A percentile compares a stretch with the other conserved stretches of the same genome.
These are phyloP conservation scores for Macquaria australasica DNA, from an alignment of 2,113 vertebrate species.

Conservation along the genomic window DNA sequence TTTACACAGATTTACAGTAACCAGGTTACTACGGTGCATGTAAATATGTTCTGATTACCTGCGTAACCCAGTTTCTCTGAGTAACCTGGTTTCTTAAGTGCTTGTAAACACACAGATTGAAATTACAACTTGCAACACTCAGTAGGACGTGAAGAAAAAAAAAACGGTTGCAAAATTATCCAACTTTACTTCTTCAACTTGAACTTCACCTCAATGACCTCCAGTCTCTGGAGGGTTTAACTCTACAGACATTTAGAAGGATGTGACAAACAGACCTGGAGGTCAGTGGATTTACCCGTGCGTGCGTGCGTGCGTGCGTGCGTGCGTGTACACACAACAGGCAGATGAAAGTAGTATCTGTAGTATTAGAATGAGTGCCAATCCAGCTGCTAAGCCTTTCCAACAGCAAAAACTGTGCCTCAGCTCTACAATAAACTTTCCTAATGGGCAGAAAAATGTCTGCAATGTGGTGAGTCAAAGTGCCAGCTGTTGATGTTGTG, in stretches of 20 bases:
- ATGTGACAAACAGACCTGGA: neutral
- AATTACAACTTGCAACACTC: neutral
- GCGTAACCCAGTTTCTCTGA: too few relatives aligned
- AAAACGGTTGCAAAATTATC: neutral
- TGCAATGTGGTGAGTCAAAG: constrained; percentile 53
- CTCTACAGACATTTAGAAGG: neutral
- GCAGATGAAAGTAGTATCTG: constrained; percentile 2
- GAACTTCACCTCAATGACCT: neutral
- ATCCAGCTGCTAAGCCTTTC: neutral
- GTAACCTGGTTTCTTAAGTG: too few relatives aligned
- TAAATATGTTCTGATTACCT: too few relatives aligned
- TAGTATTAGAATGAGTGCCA: neutral
- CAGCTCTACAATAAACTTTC: constrained; percentile 35
- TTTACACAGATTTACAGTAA: too few relatives aligned
- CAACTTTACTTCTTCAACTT: neutral
- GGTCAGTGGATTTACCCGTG: neutral
- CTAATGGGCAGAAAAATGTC: constrained; percentile 63
- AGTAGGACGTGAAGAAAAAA: too few relatives aligned
- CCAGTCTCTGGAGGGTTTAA: too few relatives aligned
- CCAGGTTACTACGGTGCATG: too few relatives aligned
- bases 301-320: too few relatives aligned
- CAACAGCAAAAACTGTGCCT: neutral
- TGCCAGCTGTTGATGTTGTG: constrained; percentile 36
- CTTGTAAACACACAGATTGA: too few relatives aligned
- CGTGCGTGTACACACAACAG: neutral